A percentile compares a stretch with the other conserved stretches of the same genome.
These are phyloP conservation scores for Oxycera nigricornis DNA, from an alignment of 2,888 invertebrate species.

Conservation along the genomic window DNA sequence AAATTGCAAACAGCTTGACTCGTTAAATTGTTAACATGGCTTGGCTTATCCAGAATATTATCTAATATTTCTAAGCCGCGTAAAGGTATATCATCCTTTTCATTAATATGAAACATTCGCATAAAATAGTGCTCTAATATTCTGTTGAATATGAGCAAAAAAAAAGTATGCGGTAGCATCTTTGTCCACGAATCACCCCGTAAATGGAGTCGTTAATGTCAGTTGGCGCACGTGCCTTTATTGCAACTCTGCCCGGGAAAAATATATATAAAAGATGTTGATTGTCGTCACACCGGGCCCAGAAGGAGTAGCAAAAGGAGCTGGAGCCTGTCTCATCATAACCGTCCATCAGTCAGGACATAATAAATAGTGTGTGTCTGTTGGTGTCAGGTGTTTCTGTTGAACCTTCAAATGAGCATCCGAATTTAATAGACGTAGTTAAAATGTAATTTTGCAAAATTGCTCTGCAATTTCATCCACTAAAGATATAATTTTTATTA, in stretches of 20 bases:
- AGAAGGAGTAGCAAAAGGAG: background rate
- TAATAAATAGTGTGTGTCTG: slow-evolving; percentile 8
- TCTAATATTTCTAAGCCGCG: too few relatives aligned
- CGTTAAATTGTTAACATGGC: too few relatives aligned
- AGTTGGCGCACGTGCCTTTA: slow-evolving; percentile 6
- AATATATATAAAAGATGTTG: background rate
- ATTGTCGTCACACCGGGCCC: background rate
- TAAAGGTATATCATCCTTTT: background rate
- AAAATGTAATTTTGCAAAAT: slow-evolving; percentile 26
- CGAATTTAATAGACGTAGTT: slow-evolving; percentile 16
- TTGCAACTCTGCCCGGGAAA: background rate
- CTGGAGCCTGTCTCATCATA: too few relatives aligned
- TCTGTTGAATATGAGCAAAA: background rate
- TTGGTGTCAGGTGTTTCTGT: slow-evolving; percentile 29
- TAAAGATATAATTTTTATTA: slow-evolving; percentile 5
- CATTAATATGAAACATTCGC: background rate
- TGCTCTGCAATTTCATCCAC: background rate
- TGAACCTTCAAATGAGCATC: slow-evolving; percentile 10
- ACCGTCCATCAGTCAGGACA: background rate
- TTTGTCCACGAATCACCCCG: background rate
- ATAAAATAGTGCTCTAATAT: background rate
- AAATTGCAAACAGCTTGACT: too few relatives aligned
- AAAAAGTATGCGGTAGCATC: background rate
- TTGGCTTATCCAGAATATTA: too few relatives aligned
- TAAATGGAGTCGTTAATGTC: slow-evolving; percentile 31